A percentile compares a stretch with the other conserved stretches of the same genome.
Evolutionary conservation across 2,797 vertebrate species (phyloP).

Genomic region (Micropoecilia bifurca): DNA sequence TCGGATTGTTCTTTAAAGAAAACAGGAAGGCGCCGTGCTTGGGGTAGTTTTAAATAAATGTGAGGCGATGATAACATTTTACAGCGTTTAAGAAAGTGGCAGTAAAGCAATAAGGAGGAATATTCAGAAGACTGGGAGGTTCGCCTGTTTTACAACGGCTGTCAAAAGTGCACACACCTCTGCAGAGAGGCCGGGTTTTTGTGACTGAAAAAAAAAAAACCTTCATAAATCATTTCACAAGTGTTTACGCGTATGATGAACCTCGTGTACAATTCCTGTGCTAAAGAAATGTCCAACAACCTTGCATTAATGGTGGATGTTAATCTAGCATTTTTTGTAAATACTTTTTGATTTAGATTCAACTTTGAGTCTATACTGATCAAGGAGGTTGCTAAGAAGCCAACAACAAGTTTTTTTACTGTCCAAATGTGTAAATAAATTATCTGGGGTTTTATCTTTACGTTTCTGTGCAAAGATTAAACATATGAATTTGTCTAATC

Average conservation of each 20-base stretch:
- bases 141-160: slow-evolving; percentile 11
- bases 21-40: slow-evolving; percentile 8
- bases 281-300: background rate
- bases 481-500: too few relatives aligned
- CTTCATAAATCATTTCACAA: background rate
- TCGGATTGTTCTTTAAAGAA: slow-evolving; percentile 19
- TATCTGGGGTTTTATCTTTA: too few relatives aligned
- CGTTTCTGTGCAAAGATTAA: too few relatives aligned
- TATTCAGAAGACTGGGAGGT: slow-evolving; percentile 32
- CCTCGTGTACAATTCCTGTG: background rate
- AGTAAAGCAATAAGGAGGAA: slow-evolving; percentile 46
- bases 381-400: background rate
- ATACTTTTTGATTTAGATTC: background rate
- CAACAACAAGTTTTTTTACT: too few relatives aligned
- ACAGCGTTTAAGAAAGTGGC: slow-evolving; percentile 24
- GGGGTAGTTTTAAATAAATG: slow-evolving; percentile 29
- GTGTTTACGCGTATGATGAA: background rate
- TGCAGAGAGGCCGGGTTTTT: background rate
- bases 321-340: background rate
- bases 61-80: slow-evolving; percentile 15
- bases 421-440: too few relatives aligned
- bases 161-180: background rate
- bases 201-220: background rate
- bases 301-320: background rate
- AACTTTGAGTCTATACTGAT: background rate